phyloP scores from a whole-genome alignment of 2,797 vertebrate genomes.

The Amniataba percoides region DNA sequence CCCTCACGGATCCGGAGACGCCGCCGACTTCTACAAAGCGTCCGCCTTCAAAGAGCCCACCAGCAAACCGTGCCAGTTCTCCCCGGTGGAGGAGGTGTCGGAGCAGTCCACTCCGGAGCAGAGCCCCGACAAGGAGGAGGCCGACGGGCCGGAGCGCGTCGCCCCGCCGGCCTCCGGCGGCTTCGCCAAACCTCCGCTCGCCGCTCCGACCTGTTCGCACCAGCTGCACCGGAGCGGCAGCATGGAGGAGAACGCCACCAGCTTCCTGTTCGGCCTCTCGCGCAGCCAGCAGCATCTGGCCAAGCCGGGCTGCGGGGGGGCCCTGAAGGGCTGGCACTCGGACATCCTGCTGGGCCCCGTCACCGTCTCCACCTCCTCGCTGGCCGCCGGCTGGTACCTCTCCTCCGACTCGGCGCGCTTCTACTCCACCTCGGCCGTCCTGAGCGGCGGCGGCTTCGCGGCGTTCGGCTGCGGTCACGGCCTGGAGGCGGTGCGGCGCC shows the following conservation, averaged over 20 bases:
- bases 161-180: constrained; percentile 21
- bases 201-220: constrained; percentile 64
- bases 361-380: constrained; percentile 81
- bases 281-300: constrained; percentile 92
- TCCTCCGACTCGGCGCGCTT: constrained; percentile 89
- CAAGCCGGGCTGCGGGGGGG: constrained; percentile 77
- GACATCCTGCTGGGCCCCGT: constrained; percentile 91
- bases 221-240: constrained; percentile 90
- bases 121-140: constrained; percentile 91
- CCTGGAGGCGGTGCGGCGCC: constrained; percentile 88
- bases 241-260: constrained; percentile 88
- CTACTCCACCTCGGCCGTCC: constrained; percentile 90
- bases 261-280: constrained; percentile 90
- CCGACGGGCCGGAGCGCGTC: neutral
- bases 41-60: constrained; percentile 83
- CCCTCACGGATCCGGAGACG: constrained; percentile 76
- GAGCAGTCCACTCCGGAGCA: constrained; percentile 91
- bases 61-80: constrained; percentile 92
- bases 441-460: constrained; percentile 73
- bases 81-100: constrained; percentile 93
- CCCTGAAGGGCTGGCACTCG: constrained; percentile 95
- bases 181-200: constrained; percentile 44
- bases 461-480: constrained; percentile 89
- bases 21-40: constrained; percentile 87
- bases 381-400: constrained; percentile 91